Conservation (phyloP, 2,888 invertebrate species). For the Oeneis ivallda region DNA sequence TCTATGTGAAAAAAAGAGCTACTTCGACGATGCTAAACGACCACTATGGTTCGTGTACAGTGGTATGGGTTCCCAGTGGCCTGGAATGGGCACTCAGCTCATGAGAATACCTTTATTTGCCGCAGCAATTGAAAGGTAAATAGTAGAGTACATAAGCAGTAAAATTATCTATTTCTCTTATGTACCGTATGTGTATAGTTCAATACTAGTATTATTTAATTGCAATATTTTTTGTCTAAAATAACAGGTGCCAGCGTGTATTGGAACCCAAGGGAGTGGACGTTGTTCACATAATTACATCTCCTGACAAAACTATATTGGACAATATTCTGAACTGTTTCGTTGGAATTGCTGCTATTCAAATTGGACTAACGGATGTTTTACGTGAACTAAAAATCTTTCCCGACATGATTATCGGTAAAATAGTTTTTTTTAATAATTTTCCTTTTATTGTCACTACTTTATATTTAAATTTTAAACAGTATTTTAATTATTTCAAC, state of each 20-base stretch:
- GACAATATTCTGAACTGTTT: constrained; percentile 86
- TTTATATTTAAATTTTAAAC: too few relatives aligned
- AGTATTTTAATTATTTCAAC: not conserved
- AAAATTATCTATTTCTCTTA: too few relatives aligned
- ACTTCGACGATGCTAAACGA: constrained; percentile 56
- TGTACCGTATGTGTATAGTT: not conserved
- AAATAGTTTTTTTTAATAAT: constrained; percentile 49
- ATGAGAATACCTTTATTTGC: constrained; percentile 84
- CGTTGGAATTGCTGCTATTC: constrained; percentile 87
- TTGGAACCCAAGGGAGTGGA: constrained; percentile 82
- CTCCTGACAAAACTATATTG: constrained; percentile 77
- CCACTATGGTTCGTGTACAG: constrained; percentile 87
- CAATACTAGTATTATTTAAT: not conserved
- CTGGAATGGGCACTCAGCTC: constrained; percentile 84
- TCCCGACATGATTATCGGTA: constrained; percentile 89
- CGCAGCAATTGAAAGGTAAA: constrained; percentile 72
- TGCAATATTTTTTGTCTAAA: not conserved
- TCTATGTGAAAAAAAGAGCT: constrained; percentile 50
- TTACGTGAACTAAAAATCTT: constrained; percentile 79
- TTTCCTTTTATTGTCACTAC: not conserved
- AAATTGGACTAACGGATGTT: constrained; percentile 80
- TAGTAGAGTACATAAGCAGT: not conserved
- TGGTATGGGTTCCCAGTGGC: constrained; percentile 88
- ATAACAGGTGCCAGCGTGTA: constrained; percentile 74
- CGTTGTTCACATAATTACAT: constrained; percentile 85